Evolutionary conservation across 1,140 invertebrate genomes (phyloP).

Genomic region (Megalonaias nervosa): DNA sequence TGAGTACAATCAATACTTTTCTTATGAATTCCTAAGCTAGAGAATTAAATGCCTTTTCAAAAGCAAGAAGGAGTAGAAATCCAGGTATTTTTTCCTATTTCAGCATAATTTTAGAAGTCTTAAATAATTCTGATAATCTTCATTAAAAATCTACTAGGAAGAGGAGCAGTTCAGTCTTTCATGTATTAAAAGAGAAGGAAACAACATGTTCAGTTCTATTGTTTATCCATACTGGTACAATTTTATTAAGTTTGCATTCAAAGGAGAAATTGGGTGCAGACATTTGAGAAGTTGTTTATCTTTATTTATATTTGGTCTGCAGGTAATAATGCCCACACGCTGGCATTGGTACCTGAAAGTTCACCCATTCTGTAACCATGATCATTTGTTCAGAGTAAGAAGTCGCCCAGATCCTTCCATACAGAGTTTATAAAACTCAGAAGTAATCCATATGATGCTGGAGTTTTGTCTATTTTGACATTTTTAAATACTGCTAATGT

Average conservation of each 20-base stretch:
- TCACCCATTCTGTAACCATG: constrained; percentile 5
- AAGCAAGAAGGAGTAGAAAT: constrained; percentile 10
- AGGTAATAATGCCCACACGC: constrained; percentile 15
- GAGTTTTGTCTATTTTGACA: constrained; percentile 4
- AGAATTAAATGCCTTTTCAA: constrained; percentile 12
- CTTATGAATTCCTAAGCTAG: constrained; percentile 11
- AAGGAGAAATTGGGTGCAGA: constrained; percentile 23
- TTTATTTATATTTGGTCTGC: constrained; percentile 22
- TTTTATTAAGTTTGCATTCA: constrained; percentile 27
- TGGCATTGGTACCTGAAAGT: constrained; percentile 1
- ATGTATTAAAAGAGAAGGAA: constrained; percentile 11
- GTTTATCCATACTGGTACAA: not conserved
- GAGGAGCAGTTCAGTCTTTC: constrained; percentile 22
- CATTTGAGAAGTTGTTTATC: constrained; percentile 13
- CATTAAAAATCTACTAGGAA: constrained; percentile 16
- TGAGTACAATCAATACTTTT: constrained; percentile 4
- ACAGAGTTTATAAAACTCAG: constrained; percentile 10
- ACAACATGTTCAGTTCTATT: constrained; percentile 7
- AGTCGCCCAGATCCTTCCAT: constrained; percentile 4
- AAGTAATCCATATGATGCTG: constrained; percentile 7
- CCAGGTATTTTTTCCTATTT: not conserved
- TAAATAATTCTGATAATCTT: constrained; percentile 13
- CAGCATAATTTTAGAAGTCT: constrained; percentile 8
- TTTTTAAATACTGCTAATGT: constrained; percentile 6
- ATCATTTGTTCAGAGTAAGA: constrained; percentile 11